A percentile compares a stretch with the other conserved stretches of the same genome.
phyloP scores from a whole-genome alignment of 1,140 invertebrate species.

The Sitodiplosis mosellana region DNA sequence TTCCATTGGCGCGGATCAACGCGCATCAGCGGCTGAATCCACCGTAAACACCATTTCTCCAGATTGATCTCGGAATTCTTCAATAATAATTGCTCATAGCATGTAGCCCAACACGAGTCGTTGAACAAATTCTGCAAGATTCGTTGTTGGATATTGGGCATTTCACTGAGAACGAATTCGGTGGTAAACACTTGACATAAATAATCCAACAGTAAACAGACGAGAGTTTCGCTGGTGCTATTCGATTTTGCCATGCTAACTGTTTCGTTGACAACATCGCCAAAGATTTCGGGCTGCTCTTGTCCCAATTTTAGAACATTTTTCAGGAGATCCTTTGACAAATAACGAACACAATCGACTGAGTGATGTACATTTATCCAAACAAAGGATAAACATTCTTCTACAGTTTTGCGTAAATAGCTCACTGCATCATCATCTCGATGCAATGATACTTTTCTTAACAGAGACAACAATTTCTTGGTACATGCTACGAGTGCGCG shows the following conservation, averaged over 20 bases:
- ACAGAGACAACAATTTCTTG: constrained; percentile 11
- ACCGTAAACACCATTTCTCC: constrained; percentile 9
- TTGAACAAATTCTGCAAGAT: constrained; percentile 11
- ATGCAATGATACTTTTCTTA: constrained; percentile 5
- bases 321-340: constrained; percentile 24
- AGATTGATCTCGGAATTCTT: constrained; percentile 7
- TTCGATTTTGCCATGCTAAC: constrained; percentile 6
- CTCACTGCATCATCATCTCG: too few species aligned
- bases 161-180: constrained; percentile 9
- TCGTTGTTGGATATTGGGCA: constrained; percentile 9
- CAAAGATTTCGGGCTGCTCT: constrained; percentile 6
- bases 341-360: constrained; percentile 36
- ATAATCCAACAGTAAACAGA: constrained; percentile 14
- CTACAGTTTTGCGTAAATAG: constrained; percentile 8
- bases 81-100: constrained; percentile 9
- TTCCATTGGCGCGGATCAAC: constrained; percentile 5
- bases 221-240: constrained; percentile 3
- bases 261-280: constrained; percentile 8
- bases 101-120: constrained; percentile 11
- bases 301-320: constrained; percentile 25
- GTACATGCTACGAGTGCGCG: constrained; percentile 21
- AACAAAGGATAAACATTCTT: constrained; percentile 18
- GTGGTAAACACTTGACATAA: constrained; percentile 9
- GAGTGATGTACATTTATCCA: constrained; percentile 32
- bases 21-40: constrained; percentile 9